A percentile compares a stretch with the other conserved stretches of the same genome.
These are phyloP conservation scores for Lepidurus couesii DNA, from an alignment of 1,140 invertebrate species.

Conservation along the genomic window DNA sequence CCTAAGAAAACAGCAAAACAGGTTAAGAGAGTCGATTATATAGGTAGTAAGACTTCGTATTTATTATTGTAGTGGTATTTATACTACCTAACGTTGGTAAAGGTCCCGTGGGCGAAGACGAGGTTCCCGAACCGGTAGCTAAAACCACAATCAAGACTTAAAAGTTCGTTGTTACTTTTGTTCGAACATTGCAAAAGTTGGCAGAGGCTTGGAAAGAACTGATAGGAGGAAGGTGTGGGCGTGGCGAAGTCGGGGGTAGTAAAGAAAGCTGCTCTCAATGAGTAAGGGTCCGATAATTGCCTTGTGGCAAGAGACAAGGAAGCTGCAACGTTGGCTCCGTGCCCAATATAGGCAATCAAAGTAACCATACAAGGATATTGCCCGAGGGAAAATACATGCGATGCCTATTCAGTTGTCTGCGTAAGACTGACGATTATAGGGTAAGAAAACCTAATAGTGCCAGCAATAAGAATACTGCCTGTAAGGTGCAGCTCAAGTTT, in stretches of 20 bases:
- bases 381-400: slow-evolving; percentile 5
- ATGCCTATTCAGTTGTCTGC: slow-evolving; percentile 9
- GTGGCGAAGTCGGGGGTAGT: slow-evolving; percentile 1
- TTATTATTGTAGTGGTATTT: neutral
- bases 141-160: neutral
- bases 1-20: neutral
- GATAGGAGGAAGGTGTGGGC: neutral
- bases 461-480: too few relatives aligned
- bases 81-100: neutral
- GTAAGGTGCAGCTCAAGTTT: too few relatives aligned
- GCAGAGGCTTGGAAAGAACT: neutral
- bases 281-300: slow-evolving; percentile 21
- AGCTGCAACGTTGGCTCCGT: neutral
- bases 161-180: neutral
- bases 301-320: slow-evolving; percentile 21
- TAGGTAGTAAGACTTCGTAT: too few relatives aligned
- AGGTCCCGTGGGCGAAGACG: neutral
- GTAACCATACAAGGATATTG: neutral
- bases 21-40: too few relatives aligned
- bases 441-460: too few relatives aligned
- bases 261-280: slow-evolving; percentile 22
- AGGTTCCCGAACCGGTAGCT: slow-evolving; percentile 3
- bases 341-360: slow-evolving; percentile 1
- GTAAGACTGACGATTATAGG: neutral
- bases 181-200: neutral